Percentiles rank a stretch among this genome's conserved stretches.
These are phyloP conservation scores for Hemitrygon akajei DNA, from an alignment of 2,797 vertebrate species.

Conservation along the genomic window DNA sequence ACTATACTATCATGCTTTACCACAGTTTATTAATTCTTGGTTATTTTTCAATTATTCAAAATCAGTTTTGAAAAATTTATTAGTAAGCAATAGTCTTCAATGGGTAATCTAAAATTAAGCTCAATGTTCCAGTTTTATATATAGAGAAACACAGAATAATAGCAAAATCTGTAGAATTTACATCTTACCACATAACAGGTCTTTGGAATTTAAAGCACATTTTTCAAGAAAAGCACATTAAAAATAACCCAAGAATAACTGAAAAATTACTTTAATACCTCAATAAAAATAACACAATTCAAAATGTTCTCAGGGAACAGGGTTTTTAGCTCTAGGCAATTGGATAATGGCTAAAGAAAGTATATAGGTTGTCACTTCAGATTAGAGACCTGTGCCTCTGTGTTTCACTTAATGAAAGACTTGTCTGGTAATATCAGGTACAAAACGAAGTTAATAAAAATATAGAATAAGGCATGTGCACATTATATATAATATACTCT, in stretches of 20 bases:
- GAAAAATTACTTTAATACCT: constrained; percentile 99
- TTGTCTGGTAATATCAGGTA: constrained; percentile 85
- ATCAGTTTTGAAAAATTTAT: background rate
- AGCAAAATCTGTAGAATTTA: background rate
- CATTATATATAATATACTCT: constrained; percentile 56
- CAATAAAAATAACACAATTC: constrained; percentile 99
- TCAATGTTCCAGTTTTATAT: background rate
- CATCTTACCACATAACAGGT: background rate
- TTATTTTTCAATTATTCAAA: constrained; percentile 11
- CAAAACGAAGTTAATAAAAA: constrained; percentile 94
- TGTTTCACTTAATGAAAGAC: constrained; percentile 80
- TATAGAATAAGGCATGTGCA: constrained; percentile 72
- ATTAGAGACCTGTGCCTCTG: constrained; percentile 88
- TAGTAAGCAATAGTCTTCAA: background rate
- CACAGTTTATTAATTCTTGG: constrained; percentile 17
- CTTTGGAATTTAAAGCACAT: background rate
- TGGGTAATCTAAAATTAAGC: constrained; percentile 25
- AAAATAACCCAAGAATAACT: constrained; percentile 80
- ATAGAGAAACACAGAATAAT: background rate
- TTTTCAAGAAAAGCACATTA: constrained; percentile 60
- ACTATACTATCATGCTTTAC: background rate
- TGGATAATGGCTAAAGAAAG: constrained; percentile 89
- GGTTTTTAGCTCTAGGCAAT: constrained; percentile 83
- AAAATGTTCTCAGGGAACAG: constrained; percentile 90
- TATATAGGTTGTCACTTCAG: constrained; percentile 94